A percentile compares a stretch with the other conserved stretches of the same genome.
phyloP scores from a whole-genome alignment of 64 coral and sea anemone genomes.

The Montipora capricornis region DNA sequence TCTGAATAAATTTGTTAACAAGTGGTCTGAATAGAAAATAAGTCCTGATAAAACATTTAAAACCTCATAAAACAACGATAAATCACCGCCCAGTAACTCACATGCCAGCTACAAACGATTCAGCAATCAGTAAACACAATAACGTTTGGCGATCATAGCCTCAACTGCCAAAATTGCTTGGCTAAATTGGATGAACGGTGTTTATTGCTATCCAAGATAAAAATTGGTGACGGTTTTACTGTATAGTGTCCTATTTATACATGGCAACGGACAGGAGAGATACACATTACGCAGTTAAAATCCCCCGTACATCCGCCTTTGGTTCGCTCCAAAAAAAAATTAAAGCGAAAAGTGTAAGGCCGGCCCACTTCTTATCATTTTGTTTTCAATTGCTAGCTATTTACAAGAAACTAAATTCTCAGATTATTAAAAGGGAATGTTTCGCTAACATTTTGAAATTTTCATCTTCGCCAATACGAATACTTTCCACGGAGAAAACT shows the following conservation, averaged over 20 bases:
- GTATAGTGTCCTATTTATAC: neutral
- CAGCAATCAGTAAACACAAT: neutral
- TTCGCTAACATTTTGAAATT: neutral
- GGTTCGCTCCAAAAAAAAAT: neutral
- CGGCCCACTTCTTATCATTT: neutral
- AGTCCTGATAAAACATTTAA: constrained; percentile 15
- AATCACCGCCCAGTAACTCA: neutral
- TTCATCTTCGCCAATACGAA: neutral
- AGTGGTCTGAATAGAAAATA: constrained; percentile 31
- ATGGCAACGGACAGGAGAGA: no score
- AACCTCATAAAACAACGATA: constrained; percentile 29
- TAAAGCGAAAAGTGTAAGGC: neutral
- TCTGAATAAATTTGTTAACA: neutral
- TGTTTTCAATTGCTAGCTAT: neutral
- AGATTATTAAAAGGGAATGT: neutral
- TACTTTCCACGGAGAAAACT: neutral
- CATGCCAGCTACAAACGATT: neutral
- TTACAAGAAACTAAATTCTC: constrained; percentile 10
- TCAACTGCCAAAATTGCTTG: neutral
- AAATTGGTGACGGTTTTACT: constrained; percentile 38
- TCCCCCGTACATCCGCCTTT: neutral
- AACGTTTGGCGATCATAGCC: neutral
- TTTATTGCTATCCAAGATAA: constrained; percentile 5
- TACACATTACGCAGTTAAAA: neutral
- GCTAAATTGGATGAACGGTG: neutral